phyloP scores from a whole-genome alignment of 2,113 vertebrate species.

The Panthera tigris region DNA sequence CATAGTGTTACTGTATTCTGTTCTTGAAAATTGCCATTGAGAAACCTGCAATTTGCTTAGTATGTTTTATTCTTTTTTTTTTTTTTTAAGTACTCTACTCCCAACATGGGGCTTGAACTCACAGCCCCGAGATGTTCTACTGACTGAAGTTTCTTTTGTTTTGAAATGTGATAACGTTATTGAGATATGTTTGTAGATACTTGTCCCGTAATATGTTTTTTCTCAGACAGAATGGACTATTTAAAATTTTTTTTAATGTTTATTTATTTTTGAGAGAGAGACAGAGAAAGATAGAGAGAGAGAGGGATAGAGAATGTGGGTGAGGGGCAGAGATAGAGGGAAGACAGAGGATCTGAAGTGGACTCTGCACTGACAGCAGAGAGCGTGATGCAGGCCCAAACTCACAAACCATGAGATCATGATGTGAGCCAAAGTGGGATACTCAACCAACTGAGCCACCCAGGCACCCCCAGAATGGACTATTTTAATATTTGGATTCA shows the following conservation, averaged over 20 bases:
- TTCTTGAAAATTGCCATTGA: neutral
- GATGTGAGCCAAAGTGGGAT: too few species aligned
- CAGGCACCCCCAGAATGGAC: neutral
- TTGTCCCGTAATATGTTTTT: neutral
- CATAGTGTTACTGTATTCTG: neutral
- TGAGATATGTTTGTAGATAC: neutral
- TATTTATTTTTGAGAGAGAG: too few species aligned
- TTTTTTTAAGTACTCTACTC: neutral
- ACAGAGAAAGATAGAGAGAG: too few species aligned
- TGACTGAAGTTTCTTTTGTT: neutral
- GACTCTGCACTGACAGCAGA: too few species aligned
- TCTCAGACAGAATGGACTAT: neutral
- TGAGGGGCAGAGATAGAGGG: too few species aligned
- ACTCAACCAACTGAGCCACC: too few species aligned
- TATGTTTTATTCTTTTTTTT: neutral
- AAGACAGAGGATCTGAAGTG: too few species aligned
- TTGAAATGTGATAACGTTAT: neutral
- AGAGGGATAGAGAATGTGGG: too few species aligned
- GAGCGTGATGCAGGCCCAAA: too few species aligned
- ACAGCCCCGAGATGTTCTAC: neutral
- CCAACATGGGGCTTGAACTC: neutral
- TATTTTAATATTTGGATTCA: neutral
- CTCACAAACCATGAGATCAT: too few species aligned
- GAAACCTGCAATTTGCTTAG: neutral
- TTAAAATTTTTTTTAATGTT: neutral